These are phyloP conservation scores for Spheniscus mendiculus DNA, from an alignment of 2,113 vertebrate genomes.

Conservation along the genomic window DNA sequence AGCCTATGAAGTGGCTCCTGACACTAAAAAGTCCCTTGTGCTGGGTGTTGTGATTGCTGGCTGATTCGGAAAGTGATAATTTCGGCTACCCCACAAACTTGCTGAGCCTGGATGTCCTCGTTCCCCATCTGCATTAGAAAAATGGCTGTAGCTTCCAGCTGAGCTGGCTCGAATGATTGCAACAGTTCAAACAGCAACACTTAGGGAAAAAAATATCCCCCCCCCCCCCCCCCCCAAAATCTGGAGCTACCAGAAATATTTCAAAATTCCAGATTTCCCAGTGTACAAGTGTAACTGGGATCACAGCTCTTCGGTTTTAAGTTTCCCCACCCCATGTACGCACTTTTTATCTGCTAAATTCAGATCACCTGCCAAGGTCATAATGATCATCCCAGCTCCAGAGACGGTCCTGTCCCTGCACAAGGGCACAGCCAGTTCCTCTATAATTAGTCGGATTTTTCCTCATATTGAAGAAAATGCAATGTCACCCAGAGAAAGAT, in stretches of 20 bases:
- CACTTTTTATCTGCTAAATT: background rate
- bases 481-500: background rate
- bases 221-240: no score
- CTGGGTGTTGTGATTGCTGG: background rate
- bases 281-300: background rate
- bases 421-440: background rate
- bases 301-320: background rate
- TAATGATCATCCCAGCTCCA: background rate
- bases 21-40: background rate
- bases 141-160: background rate
- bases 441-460: background rate
- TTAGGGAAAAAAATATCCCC: rapidly evolving
- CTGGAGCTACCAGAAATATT: background rate
- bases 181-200: background rate
- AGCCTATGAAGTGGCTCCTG: background rate
- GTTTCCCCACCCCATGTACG: rapidly evolving
- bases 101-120: background rate
- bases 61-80: background rate
- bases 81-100: background rate
- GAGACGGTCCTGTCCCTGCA: background rate
- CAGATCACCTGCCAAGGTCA: background rate
- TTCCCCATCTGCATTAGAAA: background rate
- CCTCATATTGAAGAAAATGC: background rate
- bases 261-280: background rate
- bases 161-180: background rate